Conservation (phyloP, 2,113 vertebrate genomes). For the Chrysochloris asiatica region DNA sequence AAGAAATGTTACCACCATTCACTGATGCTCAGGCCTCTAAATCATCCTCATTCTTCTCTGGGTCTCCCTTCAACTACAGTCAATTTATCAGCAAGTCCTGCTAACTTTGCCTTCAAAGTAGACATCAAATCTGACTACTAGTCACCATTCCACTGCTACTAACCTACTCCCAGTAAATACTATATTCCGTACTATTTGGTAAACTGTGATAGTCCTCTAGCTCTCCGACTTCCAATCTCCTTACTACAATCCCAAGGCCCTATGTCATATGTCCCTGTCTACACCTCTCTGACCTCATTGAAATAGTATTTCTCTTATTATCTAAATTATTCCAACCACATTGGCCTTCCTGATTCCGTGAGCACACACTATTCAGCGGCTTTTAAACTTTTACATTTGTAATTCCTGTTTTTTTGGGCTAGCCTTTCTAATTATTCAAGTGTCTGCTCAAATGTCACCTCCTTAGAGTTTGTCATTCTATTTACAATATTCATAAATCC, state of each 20-base stretch:
- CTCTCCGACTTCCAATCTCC: background rate
- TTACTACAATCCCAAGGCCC: background rate
- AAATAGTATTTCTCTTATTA: no score
- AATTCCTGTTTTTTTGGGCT: background rate
- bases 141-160: background rate
- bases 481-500: background rate
- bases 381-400: background rate
- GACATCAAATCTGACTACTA: background rate
- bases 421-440: background rate
- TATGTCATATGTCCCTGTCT: background rate
- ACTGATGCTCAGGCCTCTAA: background rate
- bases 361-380: background rate
- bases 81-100: conserved; percentile 2
- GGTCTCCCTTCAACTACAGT: background rate
- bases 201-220: background rate
- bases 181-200: background rate
- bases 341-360: background rate
- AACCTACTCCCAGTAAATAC: background rate
- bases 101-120: background rate
- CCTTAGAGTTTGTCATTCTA: background rate
- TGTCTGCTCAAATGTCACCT: background rate
- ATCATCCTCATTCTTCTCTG: background rate
- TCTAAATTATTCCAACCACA: background rate
- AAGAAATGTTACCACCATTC: conserved; percentile 40
- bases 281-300: background rate